Conservation (phyloP, 2,113 vertebrate genomes). For the Cygnus buccinator region DNA sequence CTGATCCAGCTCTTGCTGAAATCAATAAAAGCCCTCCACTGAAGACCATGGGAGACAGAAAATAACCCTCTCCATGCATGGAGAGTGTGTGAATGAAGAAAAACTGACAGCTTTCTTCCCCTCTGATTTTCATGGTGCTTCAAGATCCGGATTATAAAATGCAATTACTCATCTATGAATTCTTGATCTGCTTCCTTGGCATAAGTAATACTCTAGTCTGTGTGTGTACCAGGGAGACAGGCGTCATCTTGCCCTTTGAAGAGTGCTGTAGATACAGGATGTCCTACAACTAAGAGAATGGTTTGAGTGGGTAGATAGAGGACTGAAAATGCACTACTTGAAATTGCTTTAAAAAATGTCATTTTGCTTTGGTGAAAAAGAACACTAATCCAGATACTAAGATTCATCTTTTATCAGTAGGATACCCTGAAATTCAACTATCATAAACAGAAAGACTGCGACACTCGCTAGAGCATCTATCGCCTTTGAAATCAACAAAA, state of each 20-base stretch:
- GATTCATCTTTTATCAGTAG: neutral
- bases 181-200: slow-evolving; percentile 35
- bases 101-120: slow-evolving; percentile 5
- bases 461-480: neutral
- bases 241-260: neutral
- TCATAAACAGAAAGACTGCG: neutral
- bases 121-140: neutral
- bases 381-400: neutral
- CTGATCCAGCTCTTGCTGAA: slow-evolving; percentile 23
- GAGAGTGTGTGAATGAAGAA: slow-evolving; percentile 19
- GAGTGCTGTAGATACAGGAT: neutral
- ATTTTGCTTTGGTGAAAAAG: neutral
- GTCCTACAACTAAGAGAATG: neutral
- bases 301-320: neutral
- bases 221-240: slow-evolving; percentile 30
- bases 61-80: neutral
- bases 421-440: neutral
- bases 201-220: neutral
- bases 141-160: slow-evolving; percentile 15
- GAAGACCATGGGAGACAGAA: neutral
- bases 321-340: neutral
- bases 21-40: neutral
- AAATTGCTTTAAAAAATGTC: neutral
- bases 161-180: neutral
- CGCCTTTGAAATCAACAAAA: neutral